phyloP scores from a whole-genome alignment of 1,140 invertebrate species.

The Riptortus pedestris region DNA sequence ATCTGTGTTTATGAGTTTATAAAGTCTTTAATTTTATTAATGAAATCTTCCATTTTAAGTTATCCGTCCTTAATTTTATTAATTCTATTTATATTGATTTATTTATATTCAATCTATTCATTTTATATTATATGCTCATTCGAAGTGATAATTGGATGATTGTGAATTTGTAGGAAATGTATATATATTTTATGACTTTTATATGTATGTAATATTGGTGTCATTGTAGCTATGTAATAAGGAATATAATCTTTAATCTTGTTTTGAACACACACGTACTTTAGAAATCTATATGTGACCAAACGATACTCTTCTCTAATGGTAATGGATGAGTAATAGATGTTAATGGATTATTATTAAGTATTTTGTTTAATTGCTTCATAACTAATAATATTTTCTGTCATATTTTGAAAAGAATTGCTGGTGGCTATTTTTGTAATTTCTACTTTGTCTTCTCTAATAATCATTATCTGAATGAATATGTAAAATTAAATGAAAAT shows the following conservation, averaged over 20 bases:
- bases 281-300: too few relatives aligned
- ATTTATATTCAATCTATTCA: neutral
- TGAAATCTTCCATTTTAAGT: neutral
- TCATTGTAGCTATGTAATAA: neutral
- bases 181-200: slow-evolving; percentile 17
- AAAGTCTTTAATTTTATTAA: neutral
- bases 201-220: slow-evolving; percentile 9
- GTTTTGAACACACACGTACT: too few relatives aligned
- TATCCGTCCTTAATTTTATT: slow-evolving; percentile 12
- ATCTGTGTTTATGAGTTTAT: neutral
- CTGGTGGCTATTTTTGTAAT: too few relatives aligned
- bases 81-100: neutral
- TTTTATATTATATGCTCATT: slow-evolving; percentile 10
- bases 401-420: neutral
- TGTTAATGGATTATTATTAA: neutral
- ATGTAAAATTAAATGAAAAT: too few relatives aligned
- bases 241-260: too few relatives aligned
- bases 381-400: neutral
- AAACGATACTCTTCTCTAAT: neutral
- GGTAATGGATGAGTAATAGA: neutral
- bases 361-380: neutral
- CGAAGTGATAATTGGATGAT: slow-evolving; percentile 2
- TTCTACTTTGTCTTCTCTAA: too few relatives aligned
- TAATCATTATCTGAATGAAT: too few relatives aligned
- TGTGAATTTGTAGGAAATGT: slow-evolving; percentile 3